A percentile compares a stretch with the other conserved stretches of the same genome.
Evolutionary conservation across 2,888 invertebrate genomes (phyloP).

Genomic region (Eupithecia dodoneata): DNA sequence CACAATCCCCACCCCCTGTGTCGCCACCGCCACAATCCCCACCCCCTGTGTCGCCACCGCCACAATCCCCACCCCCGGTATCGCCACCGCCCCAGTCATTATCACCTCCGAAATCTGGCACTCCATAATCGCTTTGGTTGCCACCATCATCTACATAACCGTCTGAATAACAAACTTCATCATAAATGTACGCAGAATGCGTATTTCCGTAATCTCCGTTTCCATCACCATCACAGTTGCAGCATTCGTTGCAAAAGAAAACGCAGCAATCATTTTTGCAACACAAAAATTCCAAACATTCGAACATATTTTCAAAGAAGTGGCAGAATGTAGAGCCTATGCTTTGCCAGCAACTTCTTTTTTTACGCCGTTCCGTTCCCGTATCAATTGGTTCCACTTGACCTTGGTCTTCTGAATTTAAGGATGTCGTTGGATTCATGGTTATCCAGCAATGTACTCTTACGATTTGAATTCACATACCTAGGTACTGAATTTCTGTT

Average conservation of each 20-base stretch:
- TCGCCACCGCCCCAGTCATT: conserved; percentile 17
- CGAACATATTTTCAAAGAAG: neutral
- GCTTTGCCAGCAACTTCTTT: neutral
- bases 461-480: too few relatives aligned
- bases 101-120: conserved; percentile 48
- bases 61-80: conserved; percentile 24
- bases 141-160: neutral
- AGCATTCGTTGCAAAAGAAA: neutral
- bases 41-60: conserved; percentile 32
- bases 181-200: neutral
- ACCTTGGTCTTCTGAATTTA: too few relatives aligned
- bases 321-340: neutral
- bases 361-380: neutral
- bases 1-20: conserved; percentile 18
- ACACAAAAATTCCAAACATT: neutral
- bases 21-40: conserved; percentile 31
- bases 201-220: neutral
- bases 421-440: too few relatives aligned
- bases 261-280: neutral
- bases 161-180: neutral
- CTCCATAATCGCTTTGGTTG: neutral
- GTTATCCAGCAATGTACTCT: too few relatives aligned
- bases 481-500: neutral
- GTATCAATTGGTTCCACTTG: too few relatives aligned
- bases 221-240: neutral